Percentiles rank a stretch among this genome's conserved stretches.
Evolutionary conservation across 2,113 vertebrate species (phyloP).

Genomic region (Gasterosteus nipponicus): DNA sequence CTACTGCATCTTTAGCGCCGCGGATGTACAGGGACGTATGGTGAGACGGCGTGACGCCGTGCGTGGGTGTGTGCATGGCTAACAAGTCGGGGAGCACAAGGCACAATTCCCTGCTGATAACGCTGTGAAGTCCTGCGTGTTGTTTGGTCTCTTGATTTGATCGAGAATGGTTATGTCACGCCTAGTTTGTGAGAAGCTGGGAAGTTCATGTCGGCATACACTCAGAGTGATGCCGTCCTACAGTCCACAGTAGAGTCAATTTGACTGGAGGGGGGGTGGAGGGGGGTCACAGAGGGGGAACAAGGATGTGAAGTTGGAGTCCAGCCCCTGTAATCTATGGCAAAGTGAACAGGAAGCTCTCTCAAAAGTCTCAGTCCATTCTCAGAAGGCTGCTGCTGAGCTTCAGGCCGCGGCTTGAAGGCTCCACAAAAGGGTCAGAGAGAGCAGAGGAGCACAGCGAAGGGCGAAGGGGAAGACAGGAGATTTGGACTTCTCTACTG

Average conservation of each 20-base stretch:
- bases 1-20: conserved; percentile 43
- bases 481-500: conserved; percentile 37
- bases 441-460: conserved; percentile 43
- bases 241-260: conserved; percentile 65
- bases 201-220: conserved; percentile 46
- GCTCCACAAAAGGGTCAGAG: conserved; percentile 57
- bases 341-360: conserved; percentile 82
- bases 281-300: conserved; percentile 36
- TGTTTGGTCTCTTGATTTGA: conserved; percentile 53
- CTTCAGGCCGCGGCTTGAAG: conserved; percentile 75
- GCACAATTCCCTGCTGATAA: conserved; percentile 65
- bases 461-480: conserved; percentile 17
- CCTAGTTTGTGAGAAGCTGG: conserved; percentile 18
- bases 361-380: conserved; percentile 78
- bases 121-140: conserved; percentile 39
- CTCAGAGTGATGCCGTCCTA: conserved; percentile 57
- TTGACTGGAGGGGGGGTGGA: conserved; percentile 34
- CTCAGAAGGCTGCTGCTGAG: conserved; percentile 81
- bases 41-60: conserved; percentile 27
- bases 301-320: conserved; percentile 70
- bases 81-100: conserved; percentile 51
- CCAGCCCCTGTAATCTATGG: conserved; percentile 85
- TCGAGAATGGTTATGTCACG: conserved; percentile 37
- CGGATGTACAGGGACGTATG: conserved; percentile 13
- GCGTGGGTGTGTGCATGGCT: conserved; percentile 45